A percentile compares a stretch with the other conserved stretches of the same genome.
Conservation (phyloP, 1,140 invertebrate species). For the Holcopasites calliopsidis region DNA sequence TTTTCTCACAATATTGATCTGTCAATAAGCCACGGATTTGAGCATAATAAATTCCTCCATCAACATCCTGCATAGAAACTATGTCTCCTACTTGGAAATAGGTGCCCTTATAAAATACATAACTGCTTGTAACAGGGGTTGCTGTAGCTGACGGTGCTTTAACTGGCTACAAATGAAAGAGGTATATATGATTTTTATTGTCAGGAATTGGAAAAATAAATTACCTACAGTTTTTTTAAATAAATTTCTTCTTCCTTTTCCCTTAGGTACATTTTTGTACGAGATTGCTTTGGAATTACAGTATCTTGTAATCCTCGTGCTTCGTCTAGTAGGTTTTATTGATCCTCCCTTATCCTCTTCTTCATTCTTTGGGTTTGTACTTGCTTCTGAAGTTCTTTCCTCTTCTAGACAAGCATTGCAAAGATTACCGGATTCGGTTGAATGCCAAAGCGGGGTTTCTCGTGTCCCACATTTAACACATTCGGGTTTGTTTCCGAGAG, state of each 20-base stretch:
- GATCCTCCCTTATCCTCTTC: conserved; percentile 73
- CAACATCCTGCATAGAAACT: conserved; percentile 90
- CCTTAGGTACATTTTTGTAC: conserved; percentile 81
- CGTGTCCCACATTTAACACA: conserved; percentile 82
- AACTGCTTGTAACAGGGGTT: conserved; percentile 89
- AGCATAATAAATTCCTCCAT: conserved; percentile 91
- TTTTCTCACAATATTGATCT: conserved; percentile 96
- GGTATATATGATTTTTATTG: neutral
- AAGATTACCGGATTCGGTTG: conserved; percentile 81
- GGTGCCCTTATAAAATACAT: conserved; percentile 90
- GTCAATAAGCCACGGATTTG: conserved; percentile 93
- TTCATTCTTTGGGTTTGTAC: conserved; percentile 65
- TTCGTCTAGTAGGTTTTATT: conserved; percentile 79
- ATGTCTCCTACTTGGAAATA: conserved; percentile 96
- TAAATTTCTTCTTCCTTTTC: conserved; percentile 87
- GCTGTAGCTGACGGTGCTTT: conserved; percentile 90
- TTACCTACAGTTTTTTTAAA: conserved; percentile 86
- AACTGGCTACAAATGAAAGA: conserved; percentile 80
- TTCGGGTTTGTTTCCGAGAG: conserved; percentile 82
- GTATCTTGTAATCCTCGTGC: conserved; percentile 81
- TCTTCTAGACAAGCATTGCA: conserved; percentile 82
- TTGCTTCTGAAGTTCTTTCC: conserved; percentile 68
- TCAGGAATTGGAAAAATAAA: neutral
- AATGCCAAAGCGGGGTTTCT: conserved; percentile 84
- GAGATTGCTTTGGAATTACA: conserved; percentile 78